These are phyloP conservation scores for Nesometra sesokonis DNA, from an alignment of 35 echinoderm and acorn worm species.

Conservation along the genomic window DNA sequence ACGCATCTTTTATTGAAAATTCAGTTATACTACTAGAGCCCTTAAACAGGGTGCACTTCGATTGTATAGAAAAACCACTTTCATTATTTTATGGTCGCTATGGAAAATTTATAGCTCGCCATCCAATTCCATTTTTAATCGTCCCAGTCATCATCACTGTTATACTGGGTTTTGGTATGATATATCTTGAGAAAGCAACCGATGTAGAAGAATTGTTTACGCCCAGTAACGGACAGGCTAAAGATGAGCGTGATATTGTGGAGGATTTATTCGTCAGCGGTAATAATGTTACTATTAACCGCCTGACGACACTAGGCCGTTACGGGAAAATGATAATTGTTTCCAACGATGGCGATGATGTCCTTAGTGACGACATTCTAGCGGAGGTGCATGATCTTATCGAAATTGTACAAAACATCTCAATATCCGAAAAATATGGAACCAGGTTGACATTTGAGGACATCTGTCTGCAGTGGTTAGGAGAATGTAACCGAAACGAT, in stretches of 20 bases:
- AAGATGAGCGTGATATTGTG: conserved; percentile 5
- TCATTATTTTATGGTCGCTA: neutral
- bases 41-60: neutral
- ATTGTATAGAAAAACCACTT: conserved; percentile 17
- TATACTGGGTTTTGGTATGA: conserved; percentile 14
- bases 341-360: neutral
- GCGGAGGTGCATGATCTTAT: neutral
- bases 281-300: neutral
- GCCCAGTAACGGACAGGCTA: conserved; percentile 15
- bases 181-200: conserved; percentile 1
- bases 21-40: too few species aligned
- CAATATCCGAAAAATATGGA: neutral
- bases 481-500: neutral
- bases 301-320: neutral
- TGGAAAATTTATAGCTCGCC: conserved; percentile 5
- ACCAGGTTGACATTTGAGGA: neutral
- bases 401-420: neutral
- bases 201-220: conserved; percentile 27
- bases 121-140: conserved; percentile 2
- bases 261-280: conserved; percentile 4
- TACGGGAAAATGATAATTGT: neutral
- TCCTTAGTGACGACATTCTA: neutral
- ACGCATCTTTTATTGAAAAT: too few species aligned
- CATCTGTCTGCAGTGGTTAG: neutral
- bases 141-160: neutral